Evolutionary conservation across 2,888 invertebrate genomes (phyloP), one percentile per base, ranked within the genome.

Genomic region (Rhagophthalmus giganteus): DNA sequence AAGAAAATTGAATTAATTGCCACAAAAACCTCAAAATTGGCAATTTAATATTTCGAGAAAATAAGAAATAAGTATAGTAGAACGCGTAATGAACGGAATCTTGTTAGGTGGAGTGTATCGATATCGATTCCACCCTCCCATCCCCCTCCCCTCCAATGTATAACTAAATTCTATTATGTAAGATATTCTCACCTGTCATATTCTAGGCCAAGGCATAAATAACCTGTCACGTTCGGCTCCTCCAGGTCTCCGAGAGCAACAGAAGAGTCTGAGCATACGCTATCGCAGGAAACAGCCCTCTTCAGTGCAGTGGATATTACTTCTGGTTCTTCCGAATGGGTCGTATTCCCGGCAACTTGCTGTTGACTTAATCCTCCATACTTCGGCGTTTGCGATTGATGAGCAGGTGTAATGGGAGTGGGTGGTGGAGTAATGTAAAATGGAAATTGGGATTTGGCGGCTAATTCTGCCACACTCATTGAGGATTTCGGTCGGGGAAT

Each of bases 251-350:
- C 83, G 14, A 87, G 76, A 12, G 82, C 80, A 1, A 88, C 84
- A 1, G 88, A 88, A 0, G 88, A 87, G 62, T 90, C 89, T 1
- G 89, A 89, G 62, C 85, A 87, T 13, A 90, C 86, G 35, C 88
- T 89, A 64, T 90, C 90, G 68, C 88, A 90, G 13, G 88, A 88
- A 61, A 87, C 78, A 0, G 88, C 89, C 52, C 87, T 74, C 60
- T 82, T 79, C 45, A 86, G 74, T 24, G 70, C 71, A 1, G 74
- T 62, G 13, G 62, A 41, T 39, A 67, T 61, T 34, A 62, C 62
- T 46, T 71, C 71, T 20, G 58, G 62, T 15, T 66, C 69, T 28
- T 65, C 65, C 9, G 53, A 54, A 54, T 56, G 55, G 5, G 49
- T 45, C 38, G 45, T 39, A 34, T 28, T 47, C 41, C 30, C 40